Base-by-base conservation (phyloP, 1,140 invertebrate species). In the Batillaria attramentaria region DNA sequence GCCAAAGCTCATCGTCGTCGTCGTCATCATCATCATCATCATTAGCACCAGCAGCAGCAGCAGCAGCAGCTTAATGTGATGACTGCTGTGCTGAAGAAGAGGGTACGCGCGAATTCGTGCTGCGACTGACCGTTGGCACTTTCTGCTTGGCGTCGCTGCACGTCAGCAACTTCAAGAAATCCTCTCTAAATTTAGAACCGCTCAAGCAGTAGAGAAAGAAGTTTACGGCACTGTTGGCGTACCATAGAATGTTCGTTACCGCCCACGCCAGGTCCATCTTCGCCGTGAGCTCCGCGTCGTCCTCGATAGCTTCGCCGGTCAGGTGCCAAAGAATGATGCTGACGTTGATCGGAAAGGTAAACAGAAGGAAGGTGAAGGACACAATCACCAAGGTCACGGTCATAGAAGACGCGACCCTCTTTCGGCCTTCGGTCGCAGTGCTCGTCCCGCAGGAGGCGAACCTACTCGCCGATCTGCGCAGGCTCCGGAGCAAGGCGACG, bases 321-420 rank as follows among this genome's bases (percentile, higher is more conserved):
- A n/a, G n/a, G n/a, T n/a, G n/a, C n/a, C n/a, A n/a, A n/a, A n/a
- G n/a, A n/a, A n/a, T n/a, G n/a, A n/a, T n/a, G n/a, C n/a, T n/a
- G 57, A 20, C 20, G 20, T 31, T n/a, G 4, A 60, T 20, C 24
- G 57, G 57, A 20, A 24, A 24, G 24, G 57, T 60, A 3, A 60
- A 20, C 20, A 31, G 24, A 6, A 60, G 5, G 57, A 60, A 60
- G 31, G 57, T 60, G 20, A 60, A 60, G 24, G 57, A 60, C 20
- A 60, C 24, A 20, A 60, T 31, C 20, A 60, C 31, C 57, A 60
- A 60, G 57, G 57, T 60, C 57, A 60, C 24, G 57, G 57, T 60
- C 57, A 60, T 60, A 4, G 57, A 60, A n/a, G 57, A 60, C 3
- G 57, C 57, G 57, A 20, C 20, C 57, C 31, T 60, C 20, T 60